Evolutionary conservation across 1,140 invertebrate species (phyloP).

Genomic region (Papilio polyxenes): DNA sequence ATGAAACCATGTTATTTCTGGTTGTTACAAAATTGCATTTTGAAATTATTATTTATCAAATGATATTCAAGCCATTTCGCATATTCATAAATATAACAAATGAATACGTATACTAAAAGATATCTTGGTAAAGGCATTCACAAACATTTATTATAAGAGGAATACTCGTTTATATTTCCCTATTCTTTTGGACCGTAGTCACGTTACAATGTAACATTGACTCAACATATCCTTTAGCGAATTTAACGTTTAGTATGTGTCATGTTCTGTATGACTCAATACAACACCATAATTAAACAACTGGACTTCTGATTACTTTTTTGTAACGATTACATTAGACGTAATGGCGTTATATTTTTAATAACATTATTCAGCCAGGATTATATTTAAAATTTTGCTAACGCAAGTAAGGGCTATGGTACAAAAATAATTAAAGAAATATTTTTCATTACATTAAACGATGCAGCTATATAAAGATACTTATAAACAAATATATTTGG

Average conservation of each 20-base stretch:
- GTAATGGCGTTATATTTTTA: no score
- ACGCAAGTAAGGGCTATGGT: no score
- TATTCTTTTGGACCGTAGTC: neutral
- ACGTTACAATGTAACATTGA: neutral
- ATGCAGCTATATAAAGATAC: no score
- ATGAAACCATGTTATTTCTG: slow-evolving; percentile 19
- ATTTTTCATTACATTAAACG: no score
- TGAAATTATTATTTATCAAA: neutral
- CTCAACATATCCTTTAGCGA: neutral
- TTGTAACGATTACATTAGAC: neutral
- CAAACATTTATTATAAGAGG: no score
- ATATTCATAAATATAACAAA: neutral
- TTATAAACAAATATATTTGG: no score
- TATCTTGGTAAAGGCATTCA: neutral
- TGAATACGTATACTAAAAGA: neutral
- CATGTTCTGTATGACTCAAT: neutral
- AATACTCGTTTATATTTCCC: neutral
- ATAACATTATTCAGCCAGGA: no score
- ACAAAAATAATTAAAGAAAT: no score
- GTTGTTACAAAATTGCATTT: neutral
- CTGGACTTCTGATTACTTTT: neutral
- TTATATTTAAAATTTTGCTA: no score
- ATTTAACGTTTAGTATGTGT: neutral
- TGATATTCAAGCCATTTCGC: neutral
- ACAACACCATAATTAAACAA: neutral